Evolutionary conservation across 2,888 invertebrate species (phyloP), one percentile per base, ranked within the genome.

Genomic region (Hyppa rectilinea): DNA sequence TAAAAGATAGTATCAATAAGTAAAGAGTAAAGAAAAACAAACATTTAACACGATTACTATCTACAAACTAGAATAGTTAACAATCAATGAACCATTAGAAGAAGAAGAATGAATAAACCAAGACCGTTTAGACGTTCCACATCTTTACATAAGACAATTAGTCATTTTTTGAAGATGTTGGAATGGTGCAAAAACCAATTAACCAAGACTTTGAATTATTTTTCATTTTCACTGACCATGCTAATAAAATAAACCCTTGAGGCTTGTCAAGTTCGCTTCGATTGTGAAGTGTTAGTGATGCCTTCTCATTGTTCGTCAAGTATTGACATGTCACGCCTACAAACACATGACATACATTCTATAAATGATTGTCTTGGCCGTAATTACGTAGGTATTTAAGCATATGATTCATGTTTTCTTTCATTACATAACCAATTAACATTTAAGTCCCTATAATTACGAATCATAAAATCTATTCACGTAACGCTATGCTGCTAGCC

Each of bases 341-440:
- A 52, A 26, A 45, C 49, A 59, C 26, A 65, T 36, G 23, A 29
- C 50, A 40, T 53, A 31, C 2, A 59, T 12, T n/a, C n/a, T n/a
- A 43, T n/a, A 23, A 23, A 31, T 23, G 49, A 31, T 63, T 10
- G 43, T 49, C 9, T 58, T 50, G 23, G 31, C 36, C 31, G 20
- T 59, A 49, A 78, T 65, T 60, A 14, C 56, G 49, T 29, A 31
- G 59, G n/a, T n/a, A n/a, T 69, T 36, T 40, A 59, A 29, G 12
- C 58, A 55, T 45, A 63, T 59, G 59, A 77, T 47, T 63, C 36
- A 53, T 45, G 52, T 66, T 59, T 53, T 53, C 20, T 45, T 59
- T 26, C 4, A 62, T 72, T 72, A 45, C 58, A 53, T 53, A 65
- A 70, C 43, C 58, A 79, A 61, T 64, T 73, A 73, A 47, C 52